These are phyloP conservation scores for Stichopus horrens DNA, from an alignment of 53 echinoderm and acorn worm genomes.

Conservation along the genomic window DNA sequence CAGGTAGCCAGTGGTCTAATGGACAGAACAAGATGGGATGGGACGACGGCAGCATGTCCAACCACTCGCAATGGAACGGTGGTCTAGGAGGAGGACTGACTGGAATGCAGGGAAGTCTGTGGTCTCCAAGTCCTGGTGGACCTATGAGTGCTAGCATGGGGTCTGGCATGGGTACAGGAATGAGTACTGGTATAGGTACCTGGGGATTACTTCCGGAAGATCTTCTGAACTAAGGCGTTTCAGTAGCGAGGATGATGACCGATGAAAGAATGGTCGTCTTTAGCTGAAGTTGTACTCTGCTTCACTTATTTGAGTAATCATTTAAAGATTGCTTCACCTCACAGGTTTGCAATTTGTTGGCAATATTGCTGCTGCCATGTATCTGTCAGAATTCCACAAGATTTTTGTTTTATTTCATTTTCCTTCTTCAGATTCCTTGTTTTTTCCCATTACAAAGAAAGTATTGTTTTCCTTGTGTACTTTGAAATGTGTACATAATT, in stretches of 20 bases:
- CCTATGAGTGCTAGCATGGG: conserved; percentile 50
- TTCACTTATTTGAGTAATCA: not conserved
- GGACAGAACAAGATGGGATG: conserved; percentile 48
- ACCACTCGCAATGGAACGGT: conserved; percentile 39
- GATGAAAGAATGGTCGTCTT: not conserved
- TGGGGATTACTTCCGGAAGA: conserved; percentile 26
- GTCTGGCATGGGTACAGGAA: conserved; percentile 3
- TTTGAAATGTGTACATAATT: conserved; percentile 44
- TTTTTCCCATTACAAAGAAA: conserved; percentile 11
- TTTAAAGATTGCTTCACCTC: not conserved
- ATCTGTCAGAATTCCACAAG: conserved; percentile 43
- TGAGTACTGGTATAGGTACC: not conserved
- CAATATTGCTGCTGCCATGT: conserved; percentile 24
- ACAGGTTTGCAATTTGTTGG: conserved; percentile 10
- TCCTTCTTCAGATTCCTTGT: conserved; percentile 28
- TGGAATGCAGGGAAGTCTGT: conserved; percentile 70
- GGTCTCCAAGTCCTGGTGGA: conserved; percentile 66
- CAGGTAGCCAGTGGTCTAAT: conserved; percentile 49
- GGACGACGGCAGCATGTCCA: conserved; percentile 35
- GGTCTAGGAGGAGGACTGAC: conserved; percentile 55
- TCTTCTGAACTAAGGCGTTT: conserved; percentile 18
- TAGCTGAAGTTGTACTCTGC: not conserved
- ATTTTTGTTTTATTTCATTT: conserved; percentile 24
- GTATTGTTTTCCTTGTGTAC: conserved; percentile 27
- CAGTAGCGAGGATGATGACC: not conserved